Evolutionary conservation across 2,113 vertebrate species (phyloP).

Genomic region (Calcarius ornatus): DNA sequence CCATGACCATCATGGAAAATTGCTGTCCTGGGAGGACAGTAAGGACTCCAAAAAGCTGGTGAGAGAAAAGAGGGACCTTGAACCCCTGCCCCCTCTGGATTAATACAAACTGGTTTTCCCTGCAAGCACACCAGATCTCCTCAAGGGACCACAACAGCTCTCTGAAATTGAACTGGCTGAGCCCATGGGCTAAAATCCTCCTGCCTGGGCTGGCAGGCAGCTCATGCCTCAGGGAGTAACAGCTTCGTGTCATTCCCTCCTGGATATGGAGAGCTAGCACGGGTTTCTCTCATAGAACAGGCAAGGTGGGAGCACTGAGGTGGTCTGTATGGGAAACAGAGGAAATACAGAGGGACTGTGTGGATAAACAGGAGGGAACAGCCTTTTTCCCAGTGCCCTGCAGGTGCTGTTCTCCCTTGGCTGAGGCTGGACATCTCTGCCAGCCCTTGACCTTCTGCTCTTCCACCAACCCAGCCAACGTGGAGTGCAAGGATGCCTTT

Average conservation of each 20-base stretch:
- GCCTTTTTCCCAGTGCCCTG: not conserved
- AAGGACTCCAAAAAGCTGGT: not conserved
- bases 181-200: not conserved
- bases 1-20: not conserved
- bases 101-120: not conserved
- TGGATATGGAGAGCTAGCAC: not conserved
- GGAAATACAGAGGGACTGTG: not conserved
- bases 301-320: too few relatives aligned
- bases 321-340: not conserved
- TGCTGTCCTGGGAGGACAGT: not conserved
- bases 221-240: not conserved
- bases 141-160: not conserved
- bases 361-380: not conserved
- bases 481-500: not conserved
- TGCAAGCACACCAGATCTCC: not conserved
- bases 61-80: not conserved
- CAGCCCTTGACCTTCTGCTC: not conserved
- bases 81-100: not conserved
- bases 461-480: accelerated
- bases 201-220: not conserved
- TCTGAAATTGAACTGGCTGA: not conserved
- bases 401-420: not conserved
- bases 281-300: not conserved
- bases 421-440: not conserved
- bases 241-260: not conserved